Base-by-base conservation (phyloP, 2,888 invertebrate genomes). In the Eupithecia insigniata region DNA sequence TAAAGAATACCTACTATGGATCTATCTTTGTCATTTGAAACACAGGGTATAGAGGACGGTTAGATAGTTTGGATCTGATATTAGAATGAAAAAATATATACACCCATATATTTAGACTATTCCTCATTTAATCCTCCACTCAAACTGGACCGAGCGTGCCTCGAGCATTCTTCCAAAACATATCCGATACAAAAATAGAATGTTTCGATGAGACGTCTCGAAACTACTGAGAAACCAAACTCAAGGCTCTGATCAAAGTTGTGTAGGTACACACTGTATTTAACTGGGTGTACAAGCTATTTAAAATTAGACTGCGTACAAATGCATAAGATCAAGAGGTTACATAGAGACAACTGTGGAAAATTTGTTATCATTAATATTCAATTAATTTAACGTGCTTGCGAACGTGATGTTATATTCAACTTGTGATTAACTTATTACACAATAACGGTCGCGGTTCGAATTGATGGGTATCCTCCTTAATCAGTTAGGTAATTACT, bases 341-440 rank as follows among this genome's bases (percentile, higher is more conserved):
- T 67, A 73, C 77, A 64, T 75, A 34, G 77, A 74, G 65, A 77
- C 77, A 74, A 43, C 69, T 65, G 46, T 74, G 74, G 65, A 74
- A 71, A 74, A 34, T 69, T 71, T 66, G 34, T 43, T 74, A 74
- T 71, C 69, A 1, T 62, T 66, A 58, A 65, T 65, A 67, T 68
- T 64, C 16, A 34, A 62, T 61, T 34, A 32, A 61, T n/a, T 62
- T 22, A 65, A 65, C 30, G 65, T 39, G 62, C 62, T 62, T 32
- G 62, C n/a, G 34, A 62, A 62, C n/a, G n/a, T 62, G 62, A 62
- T 39, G 6, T 36, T 22, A 36, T 26, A 55, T 55, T 55, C 55
- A 22, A 55, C 12, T 55, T 55, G 22, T 22, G n/a, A 14, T 26
- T 7, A 61, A 36, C 62, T 22, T 12, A 22, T 36, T 64, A 26